A percentile compares a stretch with the other conserved stretches of the same genome.
Evolutionary conservation across 1,140 invertebrate species (phyloP).

Genomic region (Orussus abietinus): DNA sequence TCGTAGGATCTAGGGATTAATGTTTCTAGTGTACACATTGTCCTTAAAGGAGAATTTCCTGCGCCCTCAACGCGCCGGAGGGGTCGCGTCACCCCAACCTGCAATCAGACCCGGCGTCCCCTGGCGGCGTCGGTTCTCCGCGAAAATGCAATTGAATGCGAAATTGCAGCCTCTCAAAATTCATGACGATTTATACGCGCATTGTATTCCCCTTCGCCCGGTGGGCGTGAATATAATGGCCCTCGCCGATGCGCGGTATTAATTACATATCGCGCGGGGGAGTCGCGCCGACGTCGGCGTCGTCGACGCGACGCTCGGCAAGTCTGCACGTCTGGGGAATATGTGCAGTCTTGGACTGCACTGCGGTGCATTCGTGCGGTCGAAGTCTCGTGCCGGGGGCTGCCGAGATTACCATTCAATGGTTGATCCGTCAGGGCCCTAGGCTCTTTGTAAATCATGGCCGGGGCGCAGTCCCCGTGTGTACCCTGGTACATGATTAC

Average conservation of each 20-base stretch:
- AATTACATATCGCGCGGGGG: too few relatives aligned
- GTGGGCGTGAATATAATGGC: neutral
- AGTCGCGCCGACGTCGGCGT: too few relatives aligned
- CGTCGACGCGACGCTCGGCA: too few relatives aligned
- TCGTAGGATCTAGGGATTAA: too few relatives aligned
- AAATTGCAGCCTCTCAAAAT: constrained; percentile 11
- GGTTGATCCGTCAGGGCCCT: constrained; percentile 13
- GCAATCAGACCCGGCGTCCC: neutral
- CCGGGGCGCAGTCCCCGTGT: constrained; percentile 4
- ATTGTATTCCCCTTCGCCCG: constrained; percentile 7
- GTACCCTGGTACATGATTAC: constrained; percentile 1
- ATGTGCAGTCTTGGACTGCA: too few relatives aligned
- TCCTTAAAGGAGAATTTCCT: too few relatives aligned
- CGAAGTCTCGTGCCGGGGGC: too few relatives aligned
- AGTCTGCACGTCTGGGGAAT: too few relatives aligned
- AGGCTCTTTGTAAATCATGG: constrained; percentile 17
- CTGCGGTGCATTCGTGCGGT: too few relatives aligned
- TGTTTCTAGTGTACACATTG: too few relatives aligned
- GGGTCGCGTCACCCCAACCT: neutral
- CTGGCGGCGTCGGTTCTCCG: neutral
- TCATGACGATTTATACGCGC: constrained; percentile 8
- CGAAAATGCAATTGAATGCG: constrained; percentile 1
- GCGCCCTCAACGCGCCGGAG: too few relatives aligned
- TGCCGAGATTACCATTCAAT: constrained; percentile 19
- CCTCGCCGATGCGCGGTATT: too few relatives aligned